A percentile compares a stretch with the other conserved stretches of the same genome.
These are phyloP conservation scores for Pardalotus punctatus DNA, from an alignment of 2,113 vertebrate genomes.

Conservation along the genomic window DNA sequence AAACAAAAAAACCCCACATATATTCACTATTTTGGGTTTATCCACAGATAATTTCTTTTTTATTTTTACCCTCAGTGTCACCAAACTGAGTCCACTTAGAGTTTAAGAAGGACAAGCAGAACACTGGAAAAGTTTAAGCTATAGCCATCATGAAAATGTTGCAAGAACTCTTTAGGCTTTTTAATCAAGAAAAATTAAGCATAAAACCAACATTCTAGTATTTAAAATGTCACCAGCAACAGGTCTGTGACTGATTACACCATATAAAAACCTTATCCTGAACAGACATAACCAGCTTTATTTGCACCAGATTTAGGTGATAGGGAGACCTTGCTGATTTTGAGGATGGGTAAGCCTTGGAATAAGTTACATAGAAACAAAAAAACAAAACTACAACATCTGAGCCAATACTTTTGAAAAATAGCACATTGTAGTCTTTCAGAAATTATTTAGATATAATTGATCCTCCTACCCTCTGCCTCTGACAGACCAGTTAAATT, in stretches of 20 bases:
- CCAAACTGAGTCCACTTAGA: background rate
- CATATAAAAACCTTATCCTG: background rate
- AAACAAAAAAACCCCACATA: no score
- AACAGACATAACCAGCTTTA: background rate
- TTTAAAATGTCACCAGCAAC: background rate
- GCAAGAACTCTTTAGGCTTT: background rate
- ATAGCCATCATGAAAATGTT: background rate
- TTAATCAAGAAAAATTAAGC: background rate
- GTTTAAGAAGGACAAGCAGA: background rate
- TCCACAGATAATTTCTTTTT: background rate
- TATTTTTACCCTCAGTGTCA: background rate
- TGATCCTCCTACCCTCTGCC: background rate
- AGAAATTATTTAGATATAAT: background rate
- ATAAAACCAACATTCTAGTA: background rate
- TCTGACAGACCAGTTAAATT: background rate
- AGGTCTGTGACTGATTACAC: background rate
- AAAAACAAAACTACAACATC: background rate
- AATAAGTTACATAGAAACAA: background rate
- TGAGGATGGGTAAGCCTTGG: background rate
- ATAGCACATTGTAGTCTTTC: background rate
- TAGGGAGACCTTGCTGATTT: background rate
- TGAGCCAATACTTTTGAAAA: background rate
- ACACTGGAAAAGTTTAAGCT: background rate
- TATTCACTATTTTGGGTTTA: background rate
- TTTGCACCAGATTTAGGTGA: background rate